Base-by-base conservation (phyloP, 2,888 invertebrate genomes). In the Lysandra coridon region DNA sequence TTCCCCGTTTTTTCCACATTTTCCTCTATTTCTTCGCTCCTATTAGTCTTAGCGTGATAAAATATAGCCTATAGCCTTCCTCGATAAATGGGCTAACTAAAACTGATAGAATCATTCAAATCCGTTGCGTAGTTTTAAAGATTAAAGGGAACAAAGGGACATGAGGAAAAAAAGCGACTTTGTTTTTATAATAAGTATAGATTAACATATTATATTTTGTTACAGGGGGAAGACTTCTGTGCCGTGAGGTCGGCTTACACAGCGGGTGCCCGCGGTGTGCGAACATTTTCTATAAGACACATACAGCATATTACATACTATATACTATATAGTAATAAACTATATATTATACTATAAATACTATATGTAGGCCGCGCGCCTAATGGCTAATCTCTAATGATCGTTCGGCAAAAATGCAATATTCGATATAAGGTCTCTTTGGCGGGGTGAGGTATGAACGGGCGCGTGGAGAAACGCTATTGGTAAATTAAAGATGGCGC, bases 171-270 rank as follows among this genome's bases (percentile, higher is more conserved):
- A 23, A 23, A 23, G 23, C 23, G 23, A 23, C 23, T 23, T 23
- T 23, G 23, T 23, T 23, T 23, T 23, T 23, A 23, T 23, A 23
- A 23, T 23, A 23, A 23, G 23, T 23, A 23, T 23, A 23, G 23
- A 73, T 77, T 40, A 77, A 78, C 73, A 75, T 80, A 23, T 23
- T 23, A 23, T 23, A 23, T 84, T 86, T 90, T 90, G 88, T 93
- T 92, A 37, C 91, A 93, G 93, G 80, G 91, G 87, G 62, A 93
- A 93, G 83, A 91, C 93, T n/a, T 91, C 92, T 79, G 84, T 93
- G 86, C 92, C 93, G 84, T 93, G 93, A 93, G 92, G 90, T 78
- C 87, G 90, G 86, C 85, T 84, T 75, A 85, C 84, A 79, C 87
- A 87, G 82, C 87, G 87, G 81, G 84, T 85, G 60, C 87, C 88